Percentiles rank a stretch among this genome's conserved stretches.
Conservation (phyloP, 2,888 invertebrate species). For the Cancer borealis region DNA sequence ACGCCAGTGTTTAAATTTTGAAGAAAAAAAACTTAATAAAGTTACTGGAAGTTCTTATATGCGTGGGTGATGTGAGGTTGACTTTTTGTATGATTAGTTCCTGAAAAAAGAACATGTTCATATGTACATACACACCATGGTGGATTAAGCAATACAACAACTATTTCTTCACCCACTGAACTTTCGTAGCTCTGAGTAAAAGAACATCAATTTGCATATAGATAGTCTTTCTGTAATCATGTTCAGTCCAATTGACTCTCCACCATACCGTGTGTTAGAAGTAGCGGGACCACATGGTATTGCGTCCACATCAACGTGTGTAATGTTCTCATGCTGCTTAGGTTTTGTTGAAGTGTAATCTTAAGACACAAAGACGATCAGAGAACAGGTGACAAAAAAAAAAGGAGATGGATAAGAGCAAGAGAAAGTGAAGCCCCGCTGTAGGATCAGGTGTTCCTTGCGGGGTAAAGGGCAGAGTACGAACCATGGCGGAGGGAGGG, state of each 20-base stretch:
- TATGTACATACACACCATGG: background rate
- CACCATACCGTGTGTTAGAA: background rate
- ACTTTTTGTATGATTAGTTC: background rate
- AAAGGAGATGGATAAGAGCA: background rate
- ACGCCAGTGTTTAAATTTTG: background rate
- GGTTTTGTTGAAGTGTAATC: background rate
- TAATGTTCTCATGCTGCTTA: background rate
- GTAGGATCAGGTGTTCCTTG: slow-evolving; percentile 4
- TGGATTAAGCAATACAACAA: background rate
- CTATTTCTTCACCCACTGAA: background rate
- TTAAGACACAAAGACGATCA: background rate
- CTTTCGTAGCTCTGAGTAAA: background rate
- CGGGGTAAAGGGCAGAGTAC: background rate
- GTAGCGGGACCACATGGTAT: background rate
- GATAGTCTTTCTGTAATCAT: background rate
- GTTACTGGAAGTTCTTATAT: too few species aligned
- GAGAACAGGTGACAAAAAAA: background rate
- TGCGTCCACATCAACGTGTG: background rate
- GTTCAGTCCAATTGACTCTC: background rate
- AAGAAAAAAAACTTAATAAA: background rate
- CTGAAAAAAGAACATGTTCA: too few species aligned
- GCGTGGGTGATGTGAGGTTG: background rate
- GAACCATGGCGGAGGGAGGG: background rate
- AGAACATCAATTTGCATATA: background rate
- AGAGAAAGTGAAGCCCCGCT: background rate